These are phyloP conservation scores for Zoanthus sociatus DNA, from an alignment of 92 coral and sea anemone genomes.

Conservation along the genomic window DNA sequence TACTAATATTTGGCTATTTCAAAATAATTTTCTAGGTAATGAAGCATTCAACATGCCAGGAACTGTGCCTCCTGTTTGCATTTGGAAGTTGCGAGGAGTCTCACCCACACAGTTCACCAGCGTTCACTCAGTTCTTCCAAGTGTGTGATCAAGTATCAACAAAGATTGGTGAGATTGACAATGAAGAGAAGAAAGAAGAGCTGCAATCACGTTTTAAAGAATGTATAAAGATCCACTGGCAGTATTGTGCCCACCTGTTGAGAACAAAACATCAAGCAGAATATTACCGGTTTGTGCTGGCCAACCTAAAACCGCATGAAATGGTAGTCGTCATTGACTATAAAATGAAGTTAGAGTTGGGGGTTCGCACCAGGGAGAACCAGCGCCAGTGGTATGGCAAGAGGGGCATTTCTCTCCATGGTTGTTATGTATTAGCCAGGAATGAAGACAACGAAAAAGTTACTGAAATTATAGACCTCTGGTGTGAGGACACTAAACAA, in stretches of 20 bases:
- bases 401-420: slow-evolving; percentile 33
- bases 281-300: slow-evolving; percentile 5
- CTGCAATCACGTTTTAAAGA: neutral
- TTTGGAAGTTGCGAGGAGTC: slow-evolving; percentile 1
- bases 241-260: slow-evolving; percentile 12
- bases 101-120: slow-evolving; percentile 9
- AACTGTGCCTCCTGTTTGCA: slow-evolving; percentile 6
- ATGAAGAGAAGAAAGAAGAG: neutral
- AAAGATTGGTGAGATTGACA: neutral
- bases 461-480: neutral
- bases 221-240: neutral
- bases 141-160: neutral
- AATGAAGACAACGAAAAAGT: neutral
- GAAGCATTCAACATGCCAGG: slow-evolving; percentile 3
- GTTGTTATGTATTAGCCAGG: neutral
- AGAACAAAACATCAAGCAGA: slow-evolving; percentile 14
- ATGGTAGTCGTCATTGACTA: slow-evolving; percentile 10
- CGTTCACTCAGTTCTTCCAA: neutral
- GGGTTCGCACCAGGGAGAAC: slow-evolving; percentile 10
- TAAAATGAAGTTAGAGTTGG: slow-evolving; percentile 29
- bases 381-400: slow-evolving; percentile 39
- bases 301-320: neutral
- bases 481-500: slow-evolving; percentile 1
- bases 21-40: neutral
- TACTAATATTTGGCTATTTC: neutral